Base-by-base conservation (phyloP, 1,140 invertebrate species). In the Aleiodes sp. region DNA sequence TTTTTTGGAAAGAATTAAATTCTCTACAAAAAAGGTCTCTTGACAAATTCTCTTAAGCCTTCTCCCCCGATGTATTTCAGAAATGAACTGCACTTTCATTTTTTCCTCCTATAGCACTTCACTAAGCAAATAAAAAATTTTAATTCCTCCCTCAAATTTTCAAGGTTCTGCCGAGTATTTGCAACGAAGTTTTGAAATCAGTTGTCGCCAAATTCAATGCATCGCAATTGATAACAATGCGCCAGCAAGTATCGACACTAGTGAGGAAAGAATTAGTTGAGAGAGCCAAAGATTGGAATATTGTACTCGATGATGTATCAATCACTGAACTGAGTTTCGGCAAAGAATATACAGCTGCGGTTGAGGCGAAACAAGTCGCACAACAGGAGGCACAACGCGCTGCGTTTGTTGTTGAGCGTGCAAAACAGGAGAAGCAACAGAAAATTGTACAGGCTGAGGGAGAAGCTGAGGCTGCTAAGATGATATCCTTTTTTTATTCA, bases 121-220 rank as follows among this genome's bases (percentile, higher is more conserved):
- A n/a, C n/a, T n/a, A n/a, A n/a, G n/a, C n/a, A n/a, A n/a, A n/a
- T n/a, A n/a, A n/a, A n/a, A n/a, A n/a, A n/a, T n/a, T 29, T 57
- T 68, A 12, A 21, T 4, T 68, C 19, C n/a, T n/a, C n/a, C n/a
- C n/a, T n/a, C n/a, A n/a, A n/a, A n/a, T 69, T 72, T 70, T 62
- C 4, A 24, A 85, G 84, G 84, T 95, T 14, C 87, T 99, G 71
- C 98, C 98, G 33, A 99, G 97, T 4, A 99, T 99, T 86, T 98
- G 96, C 84, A 99, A 99, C 88, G 98, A 99, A 89, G 98, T 99
- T 39, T 87, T 99, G 12, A 99, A 99, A 86, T 97, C 96, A 68
- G 98, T 99, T 24, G 98, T 99, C 16, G 98, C 98, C 3, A 99
- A 99, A 87, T 99, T 99, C 82, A 99, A 99, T 89, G 98, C 98